Percentiles rank a stretch among this genome's conserved stretches.
phyloP scores from a whole-genome alignment of 2,797 vertebrate species.

The Ataeniobius toweri region DNA sequence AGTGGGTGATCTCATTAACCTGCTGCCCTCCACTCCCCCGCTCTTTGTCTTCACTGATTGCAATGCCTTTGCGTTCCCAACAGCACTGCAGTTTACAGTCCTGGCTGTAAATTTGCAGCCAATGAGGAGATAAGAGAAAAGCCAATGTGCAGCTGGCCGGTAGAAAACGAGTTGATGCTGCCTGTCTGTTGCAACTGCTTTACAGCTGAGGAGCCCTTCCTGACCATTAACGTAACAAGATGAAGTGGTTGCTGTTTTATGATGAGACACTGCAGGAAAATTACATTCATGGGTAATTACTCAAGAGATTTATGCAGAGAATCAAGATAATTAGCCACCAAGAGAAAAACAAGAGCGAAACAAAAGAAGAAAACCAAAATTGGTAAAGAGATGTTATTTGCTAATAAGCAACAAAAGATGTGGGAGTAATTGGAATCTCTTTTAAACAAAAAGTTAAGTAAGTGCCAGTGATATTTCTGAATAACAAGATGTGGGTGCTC shows the following conservation, averaged over 20 bases:
- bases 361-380: neutral
- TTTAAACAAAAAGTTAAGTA: neutral
- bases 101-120: conserved; percentile 39
- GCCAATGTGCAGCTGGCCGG: conserved; percentile 21
- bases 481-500: neutral
- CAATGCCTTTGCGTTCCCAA: conserved; percentile 46
- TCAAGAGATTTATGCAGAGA: conserved; percentile 2
- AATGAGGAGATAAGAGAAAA: conserved; percentile 37
- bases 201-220: neutral
- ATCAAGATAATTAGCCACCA: conserved; percentile 31
- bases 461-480: conserved; percentile 16
- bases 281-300: conserved; percentile 6
- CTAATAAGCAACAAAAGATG: conserved; percentile 19
- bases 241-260: neutral
- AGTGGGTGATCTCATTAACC: conserved; percentile 71
- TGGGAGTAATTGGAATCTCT: conserved; percentile 10
- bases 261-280: neutral
- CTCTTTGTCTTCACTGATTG: conserved; percentile 67
- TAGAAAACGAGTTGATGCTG: conserved; percentile 13
- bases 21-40: conserved; percentile 38
- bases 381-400: conserved; percentile 18
- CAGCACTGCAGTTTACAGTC: conserved; percentile 31
- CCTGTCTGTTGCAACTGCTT: neutral
- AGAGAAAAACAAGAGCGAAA: conserved; percentile 28
- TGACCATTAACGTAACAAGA: neutral